Percentiles rank a stretch among this genome's conserved stretches.
Conservation (phyloP, 2,113 vertebrate species). For the Eclectus roratus region DNA sequence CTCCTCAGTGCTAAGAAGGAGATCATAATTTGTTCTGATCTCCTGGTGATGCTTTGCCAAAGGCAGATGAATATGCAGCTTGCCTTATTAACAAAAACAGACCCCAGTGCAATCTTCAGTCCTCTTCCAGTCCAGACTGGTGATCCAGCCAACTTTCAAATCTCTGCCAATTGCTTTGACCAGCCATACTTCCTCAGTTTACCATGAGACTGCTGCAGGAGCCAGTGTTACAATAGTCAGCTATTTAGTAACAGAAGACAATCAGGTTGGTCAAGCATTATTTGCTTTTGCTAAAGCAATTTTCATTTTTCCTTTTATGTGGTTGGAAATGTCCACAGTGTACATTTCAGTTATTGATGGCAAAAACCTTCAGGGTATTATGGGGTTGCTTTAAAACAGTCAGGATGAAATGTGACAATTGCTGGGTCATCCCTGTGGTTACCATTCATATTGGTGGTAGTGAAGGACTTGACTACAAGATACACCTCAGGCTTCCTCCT, state of each 20-base stretch:
- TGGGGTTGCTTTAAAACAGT: slow-evolving; percentile 41
- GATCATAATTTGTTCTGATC: not conserved
- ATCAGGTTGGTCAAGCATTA: not conserved
- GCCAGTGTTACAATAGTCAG: rapidly evolving
- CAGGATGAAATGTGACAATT: slow-evolving; percentile 49
- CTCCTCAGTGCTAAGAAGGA: not conserved
- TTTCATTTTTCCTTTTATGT: slow-evolving; percentile 17
- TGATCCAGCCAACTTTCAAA: not conserved
- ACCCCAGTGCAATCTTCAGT: not conserved
- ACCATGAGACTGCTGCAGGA: not conserved
- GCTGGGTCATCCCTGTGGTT: slow-evolving; percentile 28
- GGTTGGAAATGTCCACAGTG: not conserved
- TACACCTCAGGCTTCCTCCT: slow-evolving; percentile 12
- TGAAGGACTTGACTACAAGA: not conserved
- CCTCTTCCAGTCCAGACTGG: rapidly evolving
- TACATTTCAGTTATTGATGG: slow-evolving; percentile 39
- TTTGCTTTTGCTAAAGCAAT: not conserved
- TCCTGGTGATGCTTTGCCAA: not conserved
- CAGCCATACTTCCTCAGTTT: not conserved
- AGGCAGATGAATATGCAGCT: not conserved
- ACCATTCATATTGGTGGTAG: slow-evolving; percentile 4
- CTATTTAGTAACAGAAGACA: not conserved
- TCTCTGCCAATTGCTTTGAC: not conserved
- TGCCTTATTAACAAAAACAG: not conserved
- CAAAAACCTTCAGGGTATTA: slow-evolving; percentile 44